Evolutionary conservation across 2,113 vertebrate genomes (phyloP).

Genomic region (Rhinogobius similis): DNA sequence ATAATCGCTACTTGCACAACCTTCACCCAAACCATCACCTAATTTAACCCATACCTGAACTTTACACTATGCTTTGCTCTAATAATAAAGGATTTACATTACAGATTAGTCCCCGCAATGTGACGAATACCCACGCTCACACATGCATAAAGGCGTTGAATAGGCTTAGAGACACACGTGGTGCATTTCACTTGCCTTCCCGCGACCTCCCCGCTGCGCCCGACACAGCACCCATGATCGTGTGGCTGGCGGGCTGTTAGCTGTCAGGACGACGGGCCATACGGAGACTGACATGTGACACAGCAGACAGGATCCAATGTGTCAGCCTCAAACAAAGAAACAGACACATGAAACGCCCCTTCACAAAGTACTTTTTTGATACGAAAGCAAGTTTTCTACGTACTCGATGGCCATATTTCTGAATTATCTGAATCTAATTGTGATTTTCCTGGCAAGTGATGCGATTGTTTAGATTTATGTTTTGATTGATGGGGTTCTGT

Average conservation of each 20-base stretch:
- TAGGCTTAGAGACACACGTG: slow-evolving; percentile 44
- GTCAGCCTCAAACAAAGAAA: slow-evolving; percentile 72
- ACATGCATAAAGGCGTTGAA: slow-evolving; percentile 22
- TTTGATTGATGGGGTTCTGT: too few relatives aligned
- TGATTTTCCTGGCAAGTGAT: too few relatives aligned
- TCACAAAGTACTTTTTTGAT: background rate
- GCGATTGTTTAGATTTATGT: too few relatives aligned
- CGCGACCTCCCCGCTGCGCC: slow-evolving; percentile 61
- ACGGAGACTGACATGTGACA: slow-evolving; percentile 71
- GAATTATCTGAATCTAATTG: too few relatives aligned
- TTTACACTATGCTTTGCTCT: background rate
- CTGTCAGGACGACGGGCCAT: slow-evolving; percentile 74
- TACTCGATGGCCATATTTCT: too few relatives aligned
- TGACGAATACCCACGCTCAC: slow-evolving; percentile 31
- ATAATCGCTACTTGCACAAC: too few relatives aligned
- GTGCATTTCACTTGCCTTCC: slow-evolving; percentile 59
- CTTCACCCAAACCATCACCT: background rate
- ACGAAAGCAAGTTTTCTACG: background rate
- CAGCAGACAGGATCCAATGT: slow-evolving; percentile 74
- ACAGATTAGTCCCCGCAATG: slow-evolving; percentile 4
- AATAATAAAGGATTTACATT: background rate
- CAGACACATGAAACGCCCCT: slow-evolving; percentile 60
- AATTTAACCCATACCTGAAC: background rate
- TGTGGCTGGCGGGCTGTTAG: slow-evolving; percentile 70
- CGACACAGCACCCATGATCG: slow-evolving; percentile 76